Evolutionary conservation across 1,140 invertebrate species (phyloP).

Genomic region (Stegodyphus mimosarum): DNA sequence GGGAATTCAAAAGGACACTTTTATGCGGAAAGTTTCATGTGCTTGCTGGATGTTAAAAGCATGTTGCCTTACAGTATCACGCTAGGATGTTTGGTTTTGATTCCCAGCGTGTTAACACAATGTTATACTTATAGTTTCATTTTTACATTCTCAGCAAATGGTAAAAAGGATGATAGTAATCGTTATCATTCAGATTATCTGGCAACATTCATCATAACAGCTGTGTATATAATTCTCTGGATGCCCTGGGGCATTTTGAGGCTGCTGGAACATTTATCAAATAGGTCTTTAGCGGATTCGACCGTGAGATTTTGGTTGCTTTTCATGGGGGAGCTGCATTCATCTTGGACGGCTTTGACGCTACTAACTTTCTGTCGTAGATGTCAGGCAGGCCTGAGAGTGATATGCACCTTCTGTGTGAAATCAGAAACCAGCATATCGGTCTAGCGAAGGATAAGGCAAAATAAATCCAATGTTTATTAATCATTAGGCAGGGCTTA

Average conservation of each 20-base stretch:
- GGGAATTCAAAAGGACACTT: slow-evolving; percentile 84
- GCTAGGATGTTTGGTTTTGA: slow-evolving; percentile 87
- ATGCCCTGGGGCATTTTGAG: slow-evolving; percentile 31
- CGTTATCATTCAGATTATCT: slow-evolving; percentile 15
- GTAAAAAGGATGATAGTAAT: slow-evolving; percentile 13
- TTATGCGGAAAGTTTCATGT: slow-evolving; percentile 88
- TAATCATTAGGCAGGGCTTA: background rate
- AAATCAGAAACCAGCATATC: too few species aligned
- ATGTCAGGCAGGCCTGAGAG: slow-evolving; percentile 15
- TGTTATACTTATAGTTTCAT: slow-evolving; percentile 93
- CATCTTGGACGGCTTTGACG: slow-evolving; percentile 18
- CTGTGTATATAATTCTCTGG: slow-evolving; percentile 31
- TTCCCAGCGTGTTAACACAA: slow-evolving; percentile 92
- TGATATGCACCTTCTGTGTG: background rate
- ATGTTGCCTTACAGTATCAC: slow-evolving; percentile 94
- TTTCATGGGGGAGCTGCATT: slow-evolving; percentile 15
- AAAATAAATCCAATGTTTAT: background rate
- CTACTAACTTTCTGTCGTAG: slow-evolving; percentile 3
- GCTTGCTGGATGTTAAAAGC: slow-evolving; percentile 93
- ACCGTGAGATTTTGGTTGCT: slow-evolving; percentile 37
- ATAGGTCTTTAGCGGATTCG: slow-evolving; percentile 2
- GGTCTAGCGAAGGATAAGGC: background rate
- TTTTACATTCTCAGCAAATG: slow-evolving; percentile 76
- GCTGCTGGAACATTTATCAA: slow-evolving; percentile 4
- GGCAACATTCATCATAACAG: slow-evolving; percentile 34